A percentile compares a stretch with the other conserved stretches of the same genome.
Evolutionary conservation across 2,888 invertebrate species (phyloP).

Genomic region (Caenorhabditis afra): DNA sequence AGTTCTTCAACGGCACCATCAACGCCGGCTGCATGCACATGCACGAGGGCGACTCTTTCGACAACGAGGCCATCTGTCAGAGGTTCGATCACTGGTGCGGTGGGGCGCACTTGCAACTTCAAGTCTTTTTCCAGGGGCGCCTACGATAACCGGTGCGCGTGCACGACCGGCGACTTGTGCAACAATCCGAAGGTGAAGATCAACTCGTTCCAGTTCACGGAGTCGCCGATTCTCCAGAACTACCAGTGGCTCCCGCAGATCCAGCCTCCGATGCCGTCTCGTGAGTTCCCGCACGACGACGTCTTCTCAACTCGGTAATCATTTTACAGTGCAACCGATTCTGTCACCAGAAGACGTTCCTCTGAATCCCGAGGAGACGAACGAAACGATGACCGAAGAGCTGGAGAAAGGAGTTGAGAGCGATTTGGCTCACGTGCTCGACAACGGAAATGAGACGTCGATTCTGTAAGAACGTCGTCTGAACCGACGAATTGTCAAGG

Average conservation of each 20-base stretch:
- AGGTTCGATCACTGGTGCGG: too few relatives aligned
- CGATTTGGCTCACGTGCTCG: slow-evolving; percentile 17
- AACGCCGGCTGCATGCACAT: slow-evolving; percentile 68
- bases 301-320: neutral
- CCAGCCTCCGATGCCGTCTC: slow-evolving; percentile 53
- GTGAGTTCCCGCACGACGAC: slow-evolving; percentile 16
- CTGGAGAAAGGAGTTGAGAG: slow-evolving; percentile 36
- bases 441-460: slow-evolving; percentile 6
- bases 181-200: slow-evolving; percentile 60
- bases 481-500: too few relatives aligned
- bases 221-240: slow-evolving; percentile 47
- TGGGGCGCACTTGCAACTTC: too few relatives aligned
- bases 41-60: slow-evolving; percentile 47
- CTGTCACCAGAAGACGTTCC: slow-evolving; percentile 19
- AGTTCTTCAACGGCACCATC: slow-evolving; percentile 69
- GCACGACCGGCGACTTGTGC: slow-evolving; percentile 54
- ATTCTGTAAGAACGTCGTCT: slow-evolving; percentile 40
- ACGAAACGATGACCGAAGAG: slow-evolving; percentile 5
- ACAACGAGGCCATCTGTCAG: slow-evolving; percentile 58
- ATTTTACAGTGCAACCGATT: slow-evolving; percentile 40
- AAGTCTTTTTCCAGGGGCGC: slow-evolving; percentile 50
- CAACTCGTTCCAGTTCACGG: slow-evolving; percentile 52
- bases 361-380: neutral
- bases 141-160: slow-evolving; percentile 60
- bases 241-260: slow-evolving; percentile 66